Evolutionary conservation across 2,113 vertebrate genomes (phyloP).

Genomic region (Daubentonia madagascariensis): DNA sequence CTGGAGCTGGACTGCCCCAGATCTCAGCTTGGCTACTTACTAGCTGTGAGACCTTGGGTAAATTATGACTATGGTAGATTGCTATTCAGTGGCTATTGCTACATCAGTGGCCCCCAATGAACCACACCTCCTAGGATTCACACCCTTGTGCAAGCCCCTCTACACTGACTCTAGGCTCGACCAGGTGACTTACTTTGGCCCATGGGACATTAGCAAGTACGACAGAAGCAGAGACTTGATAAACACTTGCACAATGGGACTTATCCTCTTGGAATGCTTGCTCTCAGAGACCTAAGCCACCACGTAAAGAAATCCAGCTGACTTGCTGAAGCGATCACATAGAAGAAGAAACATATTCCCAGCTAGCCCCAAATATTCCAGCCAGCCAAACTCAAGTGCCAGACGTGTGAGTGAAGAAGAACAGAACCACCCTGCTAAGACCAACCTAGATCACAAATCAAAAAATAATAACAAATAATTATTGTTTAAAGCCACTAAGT

Average conservation of each 20-base stretch:
- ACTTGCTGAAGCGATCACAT: not conserved
- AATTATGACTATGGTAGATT: not conserved
- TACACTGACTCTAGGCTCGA: not conserved
- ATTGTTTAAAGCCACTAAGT: not conserved
- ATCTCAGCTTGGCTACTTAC: not conserved
- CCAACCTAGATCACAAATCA: not conserved
- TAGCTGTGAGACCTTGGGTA: not conserved
- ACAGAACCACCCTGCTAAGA: not conserved
- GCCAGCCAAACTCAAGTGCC: not conserved
- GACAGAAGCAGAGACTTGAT: not conserved
- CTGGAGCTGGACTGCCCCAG: not conserved
- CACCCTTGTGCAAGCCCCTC: not conserved
- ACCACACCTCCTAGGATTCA: not conserved
- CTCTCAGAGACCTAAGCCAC: not conserved
- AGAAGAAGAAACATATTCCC: not conserved
- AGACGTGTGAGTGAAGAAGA: not conserved
- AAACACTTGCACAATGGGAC: not conserved
- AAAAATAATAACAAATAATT: not conserved
- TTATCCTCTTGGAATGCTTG: not conserved
- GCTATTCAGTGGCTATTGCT: too few species aligned
- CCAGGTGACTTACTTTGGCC: not conserved
- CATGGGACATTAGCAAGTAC: not conserved
- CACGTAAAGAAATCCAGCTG: not conserved
- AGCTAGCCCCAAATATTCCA: not conserved
- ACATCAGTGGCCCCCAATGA: not conserved